Evolutionary conservation across 2,797 vertebrate species (phyloP), one percentile per base, ranked within the genome.

Genomic region (Cirrhinus molitorella): DNA sequence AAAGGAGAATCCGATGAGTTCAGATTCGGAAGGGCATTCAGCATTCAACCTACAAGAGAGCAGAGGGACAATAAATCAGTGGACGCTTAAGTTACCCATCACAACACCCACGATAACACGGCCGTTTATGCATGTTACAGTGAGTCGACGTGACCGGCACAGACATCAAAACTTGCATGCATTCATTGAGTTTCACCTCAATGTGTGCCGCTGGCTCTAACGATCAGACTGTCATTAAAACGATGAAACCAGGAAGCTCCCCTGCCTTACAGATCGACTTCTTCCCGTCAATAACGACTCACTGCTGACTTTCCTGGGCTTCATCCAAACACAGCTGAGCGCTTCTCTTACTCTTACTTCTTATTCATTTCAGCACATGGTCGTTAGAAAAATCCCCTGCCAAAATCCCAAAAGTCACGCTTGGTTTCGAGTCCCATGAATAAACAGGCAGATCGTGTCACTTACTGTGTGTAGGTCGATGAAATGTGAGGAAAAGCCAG

Each of bases 381-480:
- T 34, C 67, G 47, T n/a, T 51, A 72, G 25, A 55, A 74, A 53
- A 74, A 37, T 5, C 31, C 72, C 71, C 28, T 4, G 25, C 51
- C 71, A 3, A 47, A 74, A 75, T 80, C 72, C 17, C 37, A 17
- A 21, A 75, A 75, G 83, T 21, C 75, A 76, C 61, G 75, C 65
- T 28, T 14, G 57, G 40, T 43, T 43, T 43, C 40, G 40, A 43
- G 49, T 51, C 49, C 49, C 49, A 13, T 0, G 63, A 47, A 25
- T 8, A 79, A 7, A 45, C 55, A 47, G 83, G 25, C 59, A n/a
- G 13, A 37, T 63, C 47, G 77, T 31, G 45, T 28, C 79, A 61
- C 86, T 88, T 85, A 88, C 87, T 31, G 79, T 63, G 85, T 83
- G 82, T 86, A 79, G 79, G 37, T 67, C 34, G 65, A n/a, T 40